phyloP scores from a whole-genome alignment of 2,888 invertebrate species.

The Strigamia maritima region DNA sequence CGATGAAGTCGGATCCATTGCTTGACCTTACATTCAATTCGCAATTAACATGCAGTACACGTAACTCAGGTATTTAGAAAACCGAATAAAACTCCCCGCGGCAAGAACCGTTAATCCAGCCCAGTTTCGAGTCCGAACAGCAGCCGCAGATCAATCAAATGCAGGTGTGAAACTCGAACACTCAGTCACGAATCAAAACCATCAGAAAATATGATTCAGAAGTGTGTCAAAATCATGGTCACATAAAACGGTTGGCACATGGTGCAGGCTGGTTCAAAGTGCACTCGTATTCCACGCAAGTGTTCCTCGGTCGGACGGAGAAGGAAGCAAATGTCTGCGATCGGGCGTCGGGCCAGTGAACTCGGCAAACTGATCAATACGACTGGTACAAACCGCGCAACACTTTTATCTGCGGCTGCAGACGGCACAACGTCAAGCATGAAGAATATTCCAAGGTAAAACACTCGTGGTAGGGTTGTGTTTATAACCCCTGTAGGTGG shows the following conservation, averaged over 20 bases:
- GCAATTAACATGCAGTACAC: not conserved
- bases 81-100: not conserved
- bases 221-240: not conserved
- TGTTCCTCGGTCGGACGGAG: not conserved
- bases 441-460: not conserved
- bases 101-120: not conserved
- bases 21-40: conserved; percentile 15
- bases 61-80: conserved; percentile 9
- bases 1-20: conserved; percentile 31
- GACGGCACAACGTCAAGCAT: not conserved
- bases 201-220: not conserved
- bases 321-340: not conserved
- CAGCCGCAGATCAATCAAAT: not conserved
- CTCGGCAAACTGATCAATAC: conserved; percentile 8
- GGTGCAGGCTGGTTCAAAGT: not conserved
- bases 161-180: not conserved
- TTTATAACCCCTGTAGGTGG: not conserved
- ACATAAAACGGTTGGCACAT: not conserved
- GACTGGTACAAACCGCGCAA: not conserved
- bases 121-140: not conserved
- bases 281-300: not conserved
- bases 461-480: not conserved
- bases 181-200: not conserved
- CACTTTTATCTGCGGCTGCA: conserved; percentile 3
- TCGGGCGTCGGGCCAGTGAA: not conserved